Conservation (phyloP, 1,140 invertebrate genomes). For the Drosophila bipectinata region DNA sequence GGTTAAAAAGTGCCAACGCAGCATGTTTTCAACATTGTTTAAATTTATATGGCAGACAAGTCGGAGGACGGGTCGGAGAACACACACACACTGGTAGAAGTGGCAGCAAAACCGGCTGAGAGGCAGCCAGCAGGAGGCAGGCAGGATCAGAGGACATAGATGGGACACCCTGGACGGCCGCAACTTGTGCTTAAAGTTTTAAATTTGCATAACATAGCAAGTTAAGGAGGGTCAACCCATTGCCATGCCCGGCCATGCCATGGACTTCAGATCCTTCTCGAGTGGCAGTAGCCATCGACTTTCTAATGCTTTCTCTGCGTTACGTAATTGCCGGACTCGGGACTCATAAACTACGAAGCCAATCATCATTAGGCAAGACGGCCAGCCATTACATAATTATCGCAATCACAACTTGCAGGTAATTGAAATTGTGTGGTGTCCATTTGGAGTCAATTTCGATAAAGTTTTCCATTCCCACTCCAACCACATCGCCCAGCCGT, state of each 20-base stretch:
- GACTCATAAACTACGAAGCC: constrained; percentile 65
- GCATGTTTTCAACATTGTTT: constrained; percentile 82
- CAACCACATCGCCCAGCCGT: not conserved
- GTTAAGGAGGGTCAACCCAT: constrained; percentile 35
- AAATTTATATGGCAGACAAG: constrained; percentile 78
- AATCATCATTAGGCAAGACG: constrained; percentile 72
- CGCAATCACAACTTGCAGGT: constrained; percentile 70
- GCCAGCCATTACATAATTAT: constrained; percentile 78
- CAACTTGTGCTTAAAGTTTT: constrained; percentile 77
- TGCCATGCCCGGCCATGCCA: not conserved
- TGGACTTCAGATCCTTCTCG: constrained; percentile 2
- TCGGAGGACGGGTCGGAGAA: constrained; percentile 9
- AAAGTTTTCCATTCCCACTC: constrained; percentile 57
- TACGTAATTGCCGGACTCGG: constrained; percentile 58
- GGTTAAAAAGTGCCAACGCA: constrained; percentile 82
- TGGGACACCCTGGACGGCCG: constrained; percentile 41
- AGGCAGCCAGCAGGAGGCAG: not conserved
- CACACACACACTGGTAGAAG: constrained; percentile 33
- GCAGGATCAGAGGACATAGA: constrained; percentile 29
- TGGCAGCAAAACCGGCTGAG: not conserved
- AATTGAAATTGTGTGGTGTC: constrained; percentile 76
- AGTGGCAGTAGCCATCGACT: not conserved
- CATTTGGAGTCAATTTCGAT: constrained; percentile 80
- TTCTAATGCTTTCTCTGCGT: constrained; percentile 6
- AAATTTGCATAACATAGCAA: constrained; percentile 72